phyloP scores from a whole-genome alignment of 2,888 invertebrate genomes.

The Caenorhabditis sp. region DNA sequence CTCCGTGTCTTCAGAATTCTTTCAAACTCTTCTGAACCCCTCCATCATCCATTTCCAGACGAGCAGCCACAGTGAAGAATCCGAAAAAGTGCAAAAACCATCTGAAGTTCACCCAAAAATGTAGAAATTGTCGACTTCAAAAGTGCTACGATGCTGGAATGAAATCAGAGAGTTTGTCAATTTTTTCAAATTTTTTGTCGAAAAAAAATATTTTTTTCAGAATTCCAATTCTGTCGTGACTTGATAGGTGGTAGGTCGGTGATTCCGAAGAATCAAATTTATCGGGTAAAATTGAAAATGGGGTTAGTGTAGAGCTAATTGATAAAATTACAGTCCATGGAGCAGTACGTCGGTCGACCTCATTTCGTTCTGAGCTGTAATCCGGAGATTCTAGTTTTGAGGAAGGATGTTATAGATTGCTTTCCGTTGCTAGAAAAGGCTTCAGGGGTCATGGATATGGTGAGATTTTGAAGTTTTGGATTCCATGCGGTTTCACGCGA shows the following conservation, averaged over 20 bases:
- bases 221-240: constrained; percentile 50
- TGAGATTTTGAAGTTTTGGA: not conserved
- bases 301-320: not conserved
- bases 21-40: too few relatives aligned
- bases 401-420: constrained; percentile 42
- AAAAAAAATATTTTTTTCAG: too few relatives aligned
- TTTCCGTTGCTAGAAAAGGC: constrained; percentile 30
- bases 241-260: constrained; percentile 20
- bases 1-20: too few relatives aligned
- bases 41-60: constrained; percentile 23
- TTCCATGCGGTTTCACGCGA: not conserved
- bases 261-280: not conserved
- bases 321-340: constrained; percentile 39
- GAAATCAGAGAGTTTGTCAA: constrained; percentile 21
- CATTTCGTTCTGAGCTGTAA: constrained; percentile 26
- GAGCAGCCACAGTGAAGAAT: constrained; percentile 9
- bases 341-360: constrained; percentile 37
- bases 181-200: too few relatives aligned
- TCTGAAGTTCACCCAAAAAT: constrained; percentile 27
- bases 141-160: constrained; percentile 41
- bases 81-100: constrained; percentile 32
- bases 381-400: constrained; percentile 26
- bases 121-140: constrained; percentile 33
- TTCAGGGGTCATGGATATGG: not conserved
- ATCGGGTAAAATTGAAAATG: constrained; percentile 18